Conservation (phyloP, 2,113 vertebrate genomes). For the Cranoglanis bouderius region DNA sequence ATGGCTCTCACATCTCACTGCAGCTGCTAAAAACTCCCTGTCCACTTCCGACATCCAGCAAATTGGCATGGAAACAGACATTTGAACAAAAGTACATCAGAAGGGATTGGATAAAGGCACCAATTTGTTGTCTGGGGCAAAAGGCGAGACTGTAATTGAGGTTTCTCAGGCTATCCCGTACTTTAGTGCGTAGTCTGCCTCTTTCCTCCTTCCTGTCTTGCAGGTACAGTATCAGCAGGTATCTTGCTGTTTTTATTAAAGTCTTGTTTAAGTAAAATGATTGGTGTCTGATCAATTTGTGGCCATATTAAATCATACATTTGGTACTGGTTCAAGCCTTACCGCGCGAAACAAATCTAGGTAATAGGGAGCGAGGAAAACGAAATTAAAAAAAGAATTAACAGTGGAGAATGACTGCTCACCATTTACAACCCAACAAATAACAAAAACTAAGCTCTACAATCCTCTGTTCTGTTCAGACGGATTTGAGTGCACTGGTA, state of each 20-base stretch:
- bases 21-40: neutral
- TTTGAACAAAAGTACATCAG: slow-evolving; percentile 7
- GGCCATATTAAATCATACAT: neutral
- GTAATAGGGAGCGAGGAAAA: neutral
- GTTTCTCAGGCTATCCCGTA: neutral
- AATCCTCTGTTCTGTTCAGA: slow-evolving; percentile 31
- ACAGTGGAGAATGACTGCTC: slow-evolving; percentile 13
- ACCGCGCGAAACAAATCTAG: neutral
- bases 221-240: neutral
- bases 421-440: slow-evolving; percentile 6
- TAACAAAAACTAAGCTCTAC: slow-evolving; percentile 15
- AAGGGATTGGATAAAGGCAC: slow-evolving; percentile 13
- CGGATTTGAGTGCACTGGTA: slow-evolving; percentile 26
- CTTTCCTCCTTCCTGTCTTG: neutral
- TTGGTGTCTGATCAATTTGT: neutral
- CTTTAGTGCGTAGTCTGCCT: neutral
- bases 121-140: slow-evolving; percentile 16
- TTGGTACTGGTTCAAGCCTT: neutral
- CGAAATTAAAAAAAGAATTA: neutral
- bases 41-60: neutral
- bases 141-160: slow-evolving; percentile 9
- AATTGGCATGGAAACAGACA: neutral
- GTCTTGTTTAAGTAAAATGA: neutral
- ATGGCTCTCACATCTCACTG: neutral
- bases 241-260: neutral